A percentile compares a stretch with the other conserved stretches of the same genome.
Conservation (phyloP, 2,888 invertebrate genomes). For the Drosophila limbata region DNA sequence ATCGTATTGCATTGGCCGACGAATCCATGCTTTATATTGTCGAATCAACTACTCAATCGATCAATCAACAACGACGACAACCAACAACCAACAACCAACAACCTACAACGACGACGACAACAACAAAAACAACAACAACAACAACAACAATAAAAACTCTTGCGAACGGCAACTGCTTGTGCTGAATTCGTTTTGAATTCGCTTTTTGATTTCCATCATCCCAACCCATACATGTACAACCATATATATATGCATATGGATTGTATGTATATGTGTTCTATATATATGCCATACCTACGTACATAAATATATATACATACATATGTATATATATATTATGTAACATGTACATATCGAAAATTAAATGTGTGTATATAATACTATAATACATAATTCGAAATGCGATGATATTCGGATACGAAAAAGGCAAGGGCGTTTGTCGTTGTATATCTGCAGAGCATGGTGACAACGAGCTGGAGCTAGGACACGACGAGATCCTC, state of each 20-base stretch:
- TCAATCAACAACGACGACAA: slow-evolving; percentile 15
- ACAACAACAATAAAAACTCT: slow-evolving; percentile 61
- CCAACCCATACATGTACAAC: slow-evolving; percentile 61
- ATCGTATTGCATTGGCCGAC: slow-evolving; percentile 20
- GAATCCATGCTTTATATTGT: slow-evolving; percentile 18
- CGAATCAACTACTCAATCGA: slow-evolving; percentile 18
- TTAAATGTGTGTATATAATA: slow-evolving; percentile 49
- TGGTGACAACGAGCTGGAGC: slow-evolving; percentile 88
- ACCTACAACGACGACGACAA: slow-evolving; percentile 11
- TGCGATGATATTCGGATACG: slow-evolving; percentile 81
- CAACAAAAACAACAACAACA: slow-evolving; percentile 8
- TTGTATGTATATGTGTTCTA: slow-evolving; percentile 14
- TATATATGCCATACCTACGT: slow-evolving; percentile 33
- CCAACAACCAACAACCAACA: slow-evolving; percentile 2
- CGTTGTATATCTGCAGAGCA: slow-evolving; percentile 90
- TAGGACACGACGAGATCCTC: slow-evolving; percentile 89
- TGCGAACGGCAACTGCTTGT: slow-evolving; percentile 76
- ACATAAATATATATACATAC: slow-evolving; percentile 22
- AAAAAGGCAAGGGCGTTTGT: slow-evolving; percentile 86
- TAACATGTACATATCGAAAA: slow-evolving; percentile 60
- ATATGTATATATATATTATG: slow-evolving; percentile 32
- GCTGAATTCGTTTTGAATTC: slow-evolving; percentile 64
- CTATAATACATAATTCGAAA: slow-evolving; percentile 29
- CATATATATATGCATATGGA: slow-evolving; percentile 21
- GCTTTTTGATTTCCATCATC: slow-evolving; percentile 71